A percentile compares a stretch with the other conserved stretches of the same genome.
These are phyloP conservation scores for Andrena marginata DNA, from an alignment of 2,888 invertebrate genomes.

Conservation along the genomic window DNA sequence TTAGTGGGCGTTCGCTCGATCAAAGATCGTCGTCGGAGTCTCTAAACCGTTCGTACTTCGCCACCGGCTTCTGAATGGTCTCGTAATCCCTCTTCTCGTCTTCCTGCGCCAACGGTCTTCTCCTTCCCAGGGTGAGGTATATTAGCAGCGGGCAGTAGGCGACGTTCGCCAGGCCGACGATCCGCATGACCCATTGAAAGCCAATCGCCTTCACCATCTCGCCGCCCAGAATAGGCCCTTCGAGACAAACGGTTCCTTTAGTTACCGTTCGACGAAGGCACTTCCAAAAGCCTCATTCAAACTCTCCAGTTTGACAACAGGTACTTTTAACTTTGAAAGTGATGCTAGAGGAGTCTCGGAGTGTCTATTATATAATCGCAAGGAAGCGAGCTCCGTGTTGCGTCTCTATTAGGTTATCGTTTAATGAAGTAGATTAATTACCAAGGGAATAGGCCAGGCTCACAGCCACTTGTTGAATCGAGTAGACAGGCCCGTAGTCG, in stretches of 20 bases:
- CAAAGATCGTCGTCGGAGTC: constrained; percentile 82
- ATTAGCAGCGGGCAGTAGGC: constrained; percentile 89
- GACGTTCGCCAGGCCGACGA: constrained; percentile 90
- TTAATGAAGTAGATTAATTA: constrained; percentile 77
- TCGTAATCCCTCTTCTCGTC: constrained; percentile 76
- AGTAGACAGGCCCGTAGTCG: constrained; percentile 93
- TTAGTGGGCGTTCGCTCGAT: constrained; percentile 27
- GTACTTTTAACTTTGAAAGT: too few relatives aligned
- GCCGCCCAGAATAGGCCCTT: constrained; percentile 92
- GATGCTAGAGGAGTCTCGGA: too few relatives aligned
- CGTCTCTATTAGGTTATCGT: too few relatives aligned
- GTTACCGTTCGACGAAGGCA: too few relatives aligned
- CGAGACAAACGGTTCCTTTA: constrained; percentile 22
- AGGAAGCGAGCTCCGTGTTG: too few relatives aligned
- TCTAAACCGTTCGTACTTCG: constrained; percentile 78
- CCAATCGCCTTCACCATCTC: constrained; percentile 90
- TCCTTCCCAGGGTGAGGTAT: constrained; percentile 81
- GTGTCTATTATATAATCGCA: too few relatives aligned
- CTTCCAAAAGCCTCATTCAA: too few relatives aligned
- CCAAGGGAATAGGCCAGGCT: constrained; percentile 93
- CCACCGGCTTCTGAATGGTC: constrained; percentile 69
- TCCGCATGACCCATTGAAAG: constrained; percentile 91
- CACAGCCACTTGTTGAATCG: constrained; percentile 93
- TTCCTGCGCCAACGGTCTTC: constrained; percentile 65
- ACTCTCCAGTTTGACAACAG: too few relatives aligned